phyloP scores from a whole-genome alignment of 2,888 invertebrate species.

The Acronicta alni region DNA sequence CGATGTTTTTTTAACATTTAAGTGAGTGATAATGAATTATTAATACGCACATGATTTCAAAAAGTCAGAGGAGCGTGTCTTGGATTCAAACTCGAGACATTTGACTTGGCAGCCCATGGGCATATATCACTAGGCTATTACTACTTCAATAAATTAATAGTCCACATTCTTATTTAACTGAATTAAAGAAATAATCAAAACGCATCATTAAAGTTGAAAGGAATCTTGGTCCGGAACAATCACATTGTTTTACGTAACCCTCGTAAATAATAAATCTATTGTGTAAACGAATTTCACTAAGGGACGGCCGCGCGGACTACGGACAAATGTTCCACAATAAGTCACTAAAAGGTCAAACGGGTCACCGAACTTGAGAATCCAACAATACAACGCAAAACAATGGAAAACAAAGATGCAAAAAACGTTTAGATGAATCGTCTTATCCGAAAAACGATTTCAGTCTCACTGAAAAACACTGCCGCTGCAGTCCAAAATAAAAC shows the following conservation, averaged over 20 bases:
- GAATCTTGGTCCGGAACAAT: conserved; percentile 20
- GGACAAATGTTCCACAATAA: conserved; percentile 41
- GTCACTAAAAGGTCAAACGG: conserved; percentile 38
- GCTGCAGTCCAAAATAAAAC: conserved; percentile 35
- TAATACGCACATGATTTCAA: too few species aligned
- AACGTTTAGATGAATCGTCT: conserved; percentile 67
- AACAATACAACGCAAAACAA: conserved; percentile 54
- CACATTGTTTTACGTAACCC: conserved; percentile 36
- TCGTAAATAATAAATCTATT: conserved; percentile 38
- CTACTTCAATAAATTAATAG: too few species aligned
- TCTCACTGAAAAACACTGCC: conserved; percentile 54
- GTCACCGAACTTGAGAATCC: conserved; percentile 39
- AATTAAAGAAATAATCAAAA: conserved; percentile 11
- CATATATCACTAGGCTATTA: too few species aligned
- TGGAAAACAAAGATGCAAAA: conserved; percentile 65
- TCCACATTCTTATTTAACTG: neutral
- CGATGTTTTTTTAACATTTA: too few species aligned
- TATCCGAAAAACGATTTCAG: conserved; percentile 72
- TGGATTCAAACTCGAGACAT: too few species aligned
- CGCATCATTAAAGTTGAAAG: conserved; percentile 6
- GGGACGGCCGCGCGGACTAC: conserved; percentile 17
- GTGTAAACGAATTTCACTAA: conserved; percentile 1
- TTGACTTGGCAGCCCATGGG: too few species aligned
- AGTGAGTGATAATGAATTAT: too few species aligned
- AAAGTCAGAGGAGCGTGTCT: too few species aligned